These are phyloP conservation scores for Charanyca ferruginea DNA, from an alignment of 2,888 invertebrate genomes.

Conservation along the genomic window DNA sequence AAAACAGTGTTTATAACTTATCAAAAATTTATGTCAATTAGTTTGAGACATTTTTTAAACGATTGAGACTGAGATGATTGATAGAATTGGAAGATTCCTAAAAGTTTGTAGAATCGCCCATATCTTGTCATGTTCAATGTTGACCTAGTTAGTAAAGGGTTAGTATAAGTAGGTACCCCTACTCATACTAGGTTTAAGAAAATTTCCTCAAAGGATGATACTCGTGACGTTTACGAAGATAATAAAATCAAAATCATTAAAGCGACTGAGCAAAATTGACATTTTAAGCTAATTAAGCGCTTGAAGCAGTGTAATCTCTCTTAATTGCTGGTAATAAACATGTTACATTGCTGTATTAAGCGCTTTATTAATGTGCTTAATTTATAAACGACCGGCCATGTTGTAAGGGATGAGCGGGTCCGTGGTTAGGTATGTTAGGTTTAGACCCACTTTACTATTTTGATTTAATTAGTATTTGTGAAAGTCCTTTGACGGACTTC, in stretches of 20 bases:
- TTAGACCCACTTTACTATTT: neutral
- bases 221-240: constrained; percentile 29
- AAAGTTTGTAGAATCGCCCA: too few relatives aligned
- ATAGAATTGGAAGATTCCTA: too few relatives aligned
- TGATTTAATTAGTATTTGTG: constrained; percentile 12
- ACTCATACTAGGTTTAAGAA: neutral
- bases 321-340: constrained; percentile 62
- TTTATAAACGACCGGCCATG: constrained; percentile 45
- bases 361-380: constrained; percentile 61
- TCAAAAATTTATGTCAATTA: too few relatives aligned
- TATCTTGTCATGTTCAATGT: neutral
- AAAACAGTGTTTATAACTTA: too few relatives aligned
- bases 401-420: constrained; percentile 2
- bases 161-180: too few relatives aligned
- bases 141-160: too few relatives aligned
- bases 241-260: constrained; percentile 61
- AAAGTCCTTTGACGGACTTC: constrained; percentile 3
- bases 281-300: constrained; percentile 58
- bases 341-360: constrained; percentile 57
- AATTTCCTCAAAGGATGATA: constrained; percentile 11
- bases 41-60: too few relatives aligned
- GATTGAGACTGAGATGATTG: too few relatives aligned
- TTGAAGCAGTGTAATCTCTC: constrained; percentile 59
- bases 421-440: neutral
- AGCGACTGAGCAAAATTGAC: constrained; percentile 58